Percentiles rank a stretch among this genome's conserved stretches.
Conservation (phyloP, 2,888 invertebrate genomes). For the Microchrysa polita region DNA sequence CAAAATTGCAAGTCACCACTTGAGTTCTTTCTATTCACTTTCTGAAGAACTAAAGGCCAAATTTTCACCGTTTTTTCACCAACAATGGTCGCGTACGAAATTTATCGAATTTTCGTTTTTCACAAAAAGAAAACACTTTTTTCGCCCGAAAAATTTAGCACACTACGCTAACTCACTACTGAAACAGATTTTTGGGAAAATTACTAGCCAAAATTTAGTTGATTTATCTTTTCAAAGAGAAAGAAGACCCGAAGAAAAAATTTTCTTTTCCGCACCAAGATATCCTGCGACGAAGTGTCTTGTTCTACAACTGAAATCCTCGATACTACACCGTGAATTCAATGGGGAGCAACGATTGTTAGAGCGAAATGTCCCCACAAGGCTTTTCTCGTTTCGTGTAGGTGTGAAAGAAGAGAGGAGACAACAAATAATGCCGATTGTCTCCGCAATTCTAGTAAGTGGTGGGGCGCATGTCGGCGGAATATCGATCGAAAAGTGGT, state of each 20-base stretch:
- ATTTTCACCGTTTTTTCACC: neutral
- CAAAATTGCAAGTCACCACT: neutral
- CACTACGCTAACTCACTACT: neutral
- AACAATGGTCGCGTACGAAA: neutral
- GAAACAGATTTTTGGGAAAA: neutral
- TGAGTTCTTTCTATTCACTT: neutral
- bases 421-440: too few relatives aligned
- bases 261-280: conserved; percentile 15
- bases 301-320: conserved; percentile 23
- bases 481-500: conserved; percentile 39
- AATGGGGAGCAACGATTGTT: neutral
- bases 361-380: neutral
- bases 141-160: too few relatives aligned
- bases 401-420: conserved; percentile 8
- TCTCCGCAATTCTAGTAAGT: conserved; percentile 22
- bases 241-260: conserved; percentile 17
- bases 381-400: conserved; percentile 23
- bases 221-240: too few relatives aligned
- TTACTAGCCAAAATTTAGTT: too few relatives aligned
- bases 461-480: conserved; percentile 23
- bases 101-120: neutral
- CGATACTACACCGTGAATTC: conserved; percentile 26
- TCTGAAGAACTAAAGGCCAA: neutral
- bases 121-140: neutral
- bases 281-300: conserved; percentile 17